Evolutionary conservation across 2,888 invertebrate genomes (phyloP).

Genomic region (Agrotis segetum): DNA sequence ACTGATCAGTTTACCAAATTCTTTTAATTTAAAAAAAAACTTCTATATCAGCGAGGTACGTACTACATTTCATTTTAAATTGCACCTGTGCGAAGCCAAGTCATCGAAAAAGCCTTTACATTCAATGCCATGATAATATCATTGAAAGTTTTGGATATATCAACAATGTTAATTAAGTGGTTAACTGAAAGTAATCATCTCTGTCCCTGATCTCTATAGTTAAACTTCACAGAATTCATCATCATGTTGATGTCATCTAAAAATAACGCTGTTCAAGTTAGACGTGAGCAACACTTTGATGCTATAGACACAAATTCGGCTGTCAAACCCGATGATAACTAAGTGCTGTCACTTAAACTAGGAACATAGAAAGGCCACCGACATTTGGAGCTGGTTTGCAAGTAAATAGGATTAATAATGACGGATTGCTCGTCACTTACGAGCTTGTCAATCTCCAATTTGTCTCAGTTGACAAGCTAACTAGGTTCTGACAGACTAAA

Average conservation of each 20-base stretch:
- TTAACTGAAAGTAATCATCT: no score
- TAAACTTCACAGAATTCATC: background rate
- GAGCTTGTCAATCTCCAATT: constrained; percentile 51
- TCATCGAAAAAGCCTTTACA: no score
- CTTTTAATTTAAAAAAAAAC: no score
- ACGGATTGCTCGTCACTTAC: constrained; percentile 43
- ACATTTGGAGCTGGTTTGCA: constrained; percentile 15
- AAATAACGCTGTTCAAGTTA: constrained; percentile 5
- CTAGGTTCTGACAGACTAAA: constrained; percentile 45
- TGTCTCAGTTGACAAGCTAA: constrained; percentile 58
- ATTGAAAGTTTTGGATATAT: no score
- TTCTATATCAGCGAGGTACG: no score
- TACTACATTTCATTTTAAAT: no score
- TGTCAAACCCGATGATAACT: constrained; percentile 39
- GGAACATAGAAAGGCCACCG: constrained; percentile 11
- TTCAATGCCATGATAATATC: no score
- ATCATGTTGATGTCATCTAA: background rate
- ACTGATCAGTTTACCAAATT: no score
- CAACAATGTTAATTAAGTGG: no score
- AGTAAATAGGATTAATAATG: constrained; percentile 37
- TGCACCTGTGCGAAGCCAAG: no score
- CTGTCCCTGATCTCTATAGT: background rate
- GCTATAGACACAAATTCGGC: background rate
- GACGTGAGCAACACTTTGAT: background rate
- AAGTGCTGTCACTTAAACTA: constrained; percentile 36